phyloP scores from a whole-genome alignment of 2,113 vertebrate species.

The Nothobranchius kuhntae region DNA sequence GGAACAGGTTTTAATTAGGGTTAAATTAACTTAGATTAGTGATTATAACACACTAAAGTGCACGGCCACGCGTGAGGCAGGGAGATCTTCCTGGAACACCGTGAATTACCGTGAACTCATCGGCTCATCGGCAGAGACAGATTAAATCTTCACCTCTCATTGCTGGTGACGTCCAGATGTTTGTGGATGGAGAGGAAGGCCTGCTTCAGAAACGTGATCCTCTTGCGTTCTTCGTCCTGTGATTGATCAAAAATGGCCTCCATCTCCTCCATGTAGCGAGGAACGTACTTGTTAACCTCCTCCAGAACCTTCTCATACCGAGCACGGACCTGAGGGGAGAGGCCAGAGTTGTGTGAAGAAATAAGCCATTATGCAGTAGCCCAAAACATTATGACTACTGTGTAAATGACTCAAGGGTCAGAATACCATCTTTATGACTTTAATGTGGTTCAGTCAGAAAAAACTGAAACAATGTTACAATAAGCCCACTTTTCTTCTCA shows the following conservation, averaged over 20 bases:
- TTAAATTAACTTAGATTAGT: conserved; percentile 25
- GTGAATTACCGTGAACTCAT: neutral
- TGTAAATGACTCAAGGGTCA: too few species aligned
- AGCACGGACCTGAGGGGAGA: conserved; percentile 68
- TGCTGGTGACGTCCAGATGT: conserved; percentile 83
- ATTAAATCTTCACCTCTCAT: conserved; percentile 74
- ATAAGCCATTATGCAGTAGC: neutral
- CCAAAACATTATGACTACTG: too few species aligned
- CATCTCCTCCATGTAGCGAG: conserved; percentile 89
- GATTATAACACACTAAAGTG: conserved; percentile 21
- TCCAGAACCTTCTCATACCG: conserved; percentile 85
- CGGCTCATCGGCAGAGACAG: conserved; percentile 2
- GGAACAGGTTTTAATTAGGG: conserved; percentile 33
- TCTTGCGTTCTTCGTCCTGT: conserved; percentile 83
- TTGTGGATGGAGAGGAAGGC: conserved; percentile 82
- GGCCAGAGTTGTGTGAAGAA: neutral
- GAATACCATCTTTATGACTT: too few species aligned
- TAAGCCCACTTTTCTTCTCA: too few species aligned
- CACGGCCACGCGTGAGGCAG: neutral
- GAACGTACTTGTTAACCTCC: conserved; percentile 83
- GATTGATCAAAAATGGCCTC: conserved; percentile 85
- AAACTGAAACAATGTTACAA: too few species aligned
- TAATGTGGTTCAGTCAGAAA: too few species aligned
- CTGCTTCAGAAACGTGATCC: conserved; percentile 84
- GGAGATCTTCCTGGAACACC: neutral